These are phyloP conservation scores for Notospermus geniculatus DNA, from an alignment of 1,140 invertebrate genomes.

Conservation along the genomic window DNA sequence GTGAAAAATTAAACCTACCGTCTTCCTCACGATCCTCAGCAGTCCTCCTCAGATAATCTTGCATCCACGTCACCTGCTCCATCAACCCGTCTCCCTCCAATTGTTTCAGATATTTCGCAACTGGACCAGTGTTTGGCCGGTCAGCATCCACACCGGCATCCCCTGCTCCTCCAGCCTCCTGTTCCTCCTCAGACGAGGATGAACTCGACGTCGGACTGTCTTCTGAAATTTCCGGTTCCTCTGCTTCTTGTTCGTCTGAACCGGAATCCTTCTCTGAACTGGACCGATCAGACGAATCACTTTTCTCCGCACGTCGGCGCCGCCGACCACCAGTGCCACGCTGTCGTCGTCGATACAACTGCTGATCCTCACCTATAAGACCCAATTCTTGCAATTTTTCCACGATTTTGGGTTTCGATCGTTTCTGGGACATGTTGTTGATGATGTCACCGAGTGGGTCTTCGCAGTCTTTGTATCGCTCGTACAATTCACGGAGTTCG, in stretches of 20 bases:
- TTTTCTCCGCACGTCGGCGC: not conserved
- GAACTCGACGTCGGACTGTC: no score
- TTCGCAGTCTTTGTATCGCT: constrained; percentile 40
- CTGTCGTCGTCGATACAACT: constrained; percentile 47
- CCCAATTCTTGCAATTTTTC: constrained; percentile 66
- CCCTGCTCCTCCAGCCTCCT: no score
- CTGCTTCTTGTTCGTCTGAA: not conserved
- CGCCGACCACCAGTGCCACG: constrained; percentile 2
- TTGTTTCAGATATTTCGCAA: constrained; percentile 30
- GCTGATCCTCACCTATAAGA: constrained; percentile 61
- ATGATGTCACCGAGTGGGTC: constrained; percentile 67
- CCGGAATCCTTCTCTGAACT: constrained; percentile 21
- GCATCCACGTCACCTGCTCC: constrained; percentile 47
- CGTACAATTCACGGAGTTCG: constrained; percentile 36
- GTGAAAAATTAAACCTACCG: constrained; percentile 25
- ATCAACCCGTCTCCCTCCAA: constrained; percentile 18
- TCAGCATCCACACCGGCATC: not conserved
- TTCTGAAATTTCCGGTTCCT: no score
- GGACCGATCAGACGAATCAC: constrained; percentile 18
- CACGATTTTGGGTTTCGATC: constrained; percentile 63
- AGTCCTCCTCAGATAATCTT: constrained; percentile 32
- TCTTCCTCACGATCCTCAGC: constrained; percentile 41
- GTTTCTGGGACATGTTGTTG: constrained; percentile 59
- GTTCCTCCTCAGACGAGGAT: no score
- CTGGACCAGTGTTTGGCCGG: constrained; percentile 18